Evolutionary conservation across 2,113 vertebrate genomes (phyloP), one percentile per base, ranked within the genome.

Genomic region (Leptobrachium ailaonicum): DNA sequence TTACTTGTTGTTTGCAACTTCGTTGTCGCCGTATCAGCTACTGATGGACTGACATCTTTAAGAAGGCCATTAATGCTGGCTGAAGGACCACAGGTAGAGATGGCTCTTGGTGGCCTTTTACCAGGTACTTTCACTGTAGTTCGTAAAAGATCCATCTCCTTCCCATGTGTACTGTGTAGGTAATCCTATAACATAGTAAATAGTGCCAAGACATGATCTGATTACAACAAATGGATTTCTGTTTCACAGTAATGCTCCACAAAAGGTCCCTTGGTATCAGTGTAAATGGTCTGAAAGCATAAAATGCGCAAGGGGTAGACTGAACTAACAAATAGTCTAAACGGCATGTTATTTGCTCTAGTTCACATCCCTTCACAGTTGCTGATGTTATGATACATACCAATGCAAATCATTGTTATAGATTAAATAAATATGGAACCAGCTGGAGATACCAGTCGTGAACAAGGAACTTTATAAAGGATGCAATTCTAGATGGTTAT

Each of bases 51-150:
- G 83, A 83, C 88, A 41, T 97, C 97, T 82, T 95, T 96, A 32
- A 92, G 86, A 77, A 97, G 88, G 60, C 97, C 96, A 0, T 98
- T 98, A 80, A 96, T 92, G 83, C 95, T 95, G 41, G 90, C 89
- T 0, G 94, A 93, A 73, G 95, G 92, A 0, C 90, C 93, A 2
- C 92, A 92, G 4, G 96, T 93, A 0, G 94, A 94, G 12, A 95
- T 95, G 41, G 97, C 97, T 6, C 96, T 91, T 0, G 96, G 97
- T 0, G 97, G 96, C 41, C 96, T 92, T 87, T 98, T 98, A 32
- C 97, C 97, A 0, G 97, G 97, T 73, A 99, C 96, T 83, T 99
- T 99, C 12, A 99, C 97, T 0, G 97, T 99, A 77, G 98, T 98
- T 0, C 96, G 93, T 13, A 97, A 90, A 20, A 99, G 89, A 70